These are phyloP conservation scores for Drosophila koepferae DNA, from an alignment of 2,888 invertebrate species.

Conservation along the genomic window DNA sequence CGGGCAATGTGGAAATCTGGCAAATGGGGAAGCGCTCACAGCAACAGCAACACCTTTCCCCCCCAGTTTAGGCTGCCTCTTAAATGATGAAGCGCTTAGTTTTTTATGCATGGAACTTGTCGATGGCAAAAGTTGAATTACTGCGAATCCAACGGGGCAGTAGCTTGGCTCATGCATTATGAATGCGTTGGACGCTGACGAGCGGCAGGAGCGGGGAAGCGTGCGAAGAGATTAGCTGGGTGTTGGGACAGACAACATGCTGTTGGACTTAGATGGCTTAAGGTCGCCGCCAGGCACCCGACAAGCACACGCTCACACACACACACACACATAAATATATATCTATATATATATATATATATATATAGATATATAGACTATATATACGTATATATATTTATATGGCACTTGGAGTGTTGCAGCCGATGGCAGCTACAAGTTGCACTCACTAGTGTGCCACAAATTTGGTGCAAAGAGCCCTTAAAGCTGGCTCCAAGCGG, in stretches of 20 bases:
- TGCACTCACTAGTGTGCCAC: conserved; percentile 38
- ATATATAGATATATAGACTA: neutral
- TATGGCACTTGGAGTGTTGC: conserved; percentile 3
- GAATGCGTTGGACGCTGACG: conserved; percentile 38
- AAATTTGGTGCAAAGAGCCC: conserved; percentile 46
- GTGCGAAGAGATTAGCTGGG: conserved; percentile 2
- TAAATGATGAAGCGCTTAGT: conserved; percentile 64
- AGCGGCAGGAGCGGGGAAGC: neutral
- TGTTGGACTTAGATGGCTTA: conserved; percentile 67
- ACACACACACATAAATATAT: neutral
- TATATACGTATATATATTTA: conserved; percentile 7
- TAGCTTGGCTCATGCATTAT: conserved; percentile 58
- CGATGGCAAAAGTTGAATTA: conserved; percentile 73
- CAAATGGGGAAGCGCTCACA: conserved; percentile 38
- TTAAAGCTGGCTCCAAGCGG: conserved; percentile 24
- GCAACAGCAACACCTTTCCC: conserved; percentile 53
- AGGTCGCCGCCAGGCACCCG: conserved; percentile 26
- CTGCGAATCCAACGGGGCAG: conserved; percentile 37
- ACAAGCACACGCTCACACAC: neutral
- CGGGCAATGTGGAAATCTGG: conserved; percentile 26
- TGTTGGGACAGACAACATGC: conserved; percentile 50
- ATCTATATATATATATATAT: neutral
- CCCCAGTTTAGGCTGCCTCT: conserved; percentile 29
- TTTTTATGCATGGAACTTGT: conserved; percentile 68
- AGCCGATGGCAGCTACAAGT: conserved; percentile 15